Conservation (phyloP, 2,113 vertebrate genomes). For the Periophthalmodon schlosseri region DNA sequence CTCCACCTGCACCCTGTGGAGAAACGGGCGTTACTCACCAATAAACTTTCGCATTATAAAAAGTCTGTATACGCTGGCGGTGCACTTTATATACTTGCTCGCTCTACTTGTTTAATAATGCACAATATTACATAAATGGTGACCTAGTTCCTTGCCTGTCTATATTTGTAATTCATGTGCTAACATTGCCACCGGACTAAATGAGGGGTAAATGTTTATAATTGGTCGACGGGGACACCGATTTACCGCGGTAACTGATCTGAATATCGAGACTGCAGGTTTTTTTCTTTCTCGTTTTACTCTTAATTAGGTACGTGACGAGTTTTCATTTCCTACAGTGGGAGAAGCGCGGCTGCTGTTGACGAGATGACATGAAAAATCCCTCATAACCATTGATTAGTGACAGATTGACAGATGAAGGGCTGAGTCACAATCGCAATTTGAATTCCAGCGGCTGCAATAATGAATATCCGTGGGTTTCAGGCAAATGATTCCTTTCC, state of each 20-base stretch:
- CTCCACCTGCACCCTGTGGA: slow-evolving; percentile 93
- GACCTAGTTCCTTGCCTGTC: neutral
- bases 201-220: neutral
- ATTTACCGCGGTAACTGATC: neutral
- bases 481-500: too few relatives aligned
- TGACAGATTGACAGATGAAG: neutral
- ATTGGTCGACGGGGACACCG: slow-evolving; percentile 11
- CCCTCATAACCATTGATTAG: neutral
- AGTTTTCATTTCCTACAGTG: too few relatives aligned
- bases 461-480: too few relatives aligned
- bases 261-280: neutral
- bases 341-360: too few relatives aligned
- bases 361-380: neutral
- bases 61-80: neutral
- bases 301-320: neutral
- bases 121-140: slow-evolving; percentile 11
- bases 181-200: slow-evolving; percentile 2
- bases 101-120: slow-evolving; percentile 17
- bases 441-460: too few relatives aligned
- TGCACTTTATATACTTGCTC: neutral
- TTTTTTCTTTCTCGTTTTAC: too few relatives aligned
- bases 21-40: slow-evolving; percentile 19
- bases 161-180: neutral
- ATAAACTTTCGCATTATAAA: neutral
- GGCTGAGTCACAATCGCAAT: too few relatives aligned